Base-by-base conservation (phyloP, 2,888 invertebrate genomes). In the Eristalis tenax region DNA sequence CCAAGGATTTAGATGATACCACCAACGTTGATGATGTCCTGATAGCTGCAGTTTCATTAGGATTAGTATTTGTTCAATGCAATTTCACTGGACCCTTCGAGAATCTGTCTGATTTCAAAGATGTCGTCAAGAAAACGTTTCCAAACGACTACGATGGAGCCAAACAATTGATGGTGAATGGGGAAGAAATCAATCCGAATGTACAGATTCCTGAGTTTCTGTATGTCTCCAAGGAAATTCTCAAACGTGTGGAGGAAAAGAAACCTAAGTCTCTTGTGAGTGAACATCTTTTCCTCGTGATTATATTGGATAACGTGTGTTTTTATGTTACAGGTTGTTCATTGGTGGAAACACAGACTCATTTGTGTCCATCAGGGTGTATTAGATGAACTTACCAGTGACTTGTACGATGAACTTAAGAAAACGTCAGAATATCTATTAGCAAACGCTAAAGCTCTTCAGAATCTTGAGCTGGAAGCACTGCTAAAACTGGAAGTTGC, bases 21-120 rank as follows among this genome's bases (percentile, higher is more conserved):
- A n/a, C 15, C 43, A n/a, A 13, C 13, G n/a, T 50, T 10, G 61
- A 88, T 0, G 32, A 76, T 0, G 32, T 87, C 10, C 73, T 90
- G 10, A 43, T 90, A 1, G 85, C 95, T 71, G 96, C 95, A 2
- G 94, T 97, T 22, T 94, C 96, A 50, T 94, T 95, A 89, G 93
- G 97, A 35, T 93, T 96, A 69, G 94, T 94, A 32, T 98, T 98
- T 93, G 94, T 97, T 74, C 96, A 97, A 91, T 94, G 94, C 73
- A 98, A 98, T 93, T 98, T 97, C 95, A 96, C 96, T 69, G 96
- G 98, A 0, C 97, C 97, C 4, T 88, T 88, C 22, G 92, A 94
- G 61, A 91, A 94, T 35, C 90, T 94, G 0, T 90, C 94, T 0
- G 90, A 92, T 63, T 90, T 94, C 65, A 91, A 92, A 15, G 90